A percentile compares a stretch with the other conserved stretches of the same genome.
phyloP scores from a whole-genome alignment of 2,888 invertebrate genomes.

The Digitonthophagus gazella region DNA sequence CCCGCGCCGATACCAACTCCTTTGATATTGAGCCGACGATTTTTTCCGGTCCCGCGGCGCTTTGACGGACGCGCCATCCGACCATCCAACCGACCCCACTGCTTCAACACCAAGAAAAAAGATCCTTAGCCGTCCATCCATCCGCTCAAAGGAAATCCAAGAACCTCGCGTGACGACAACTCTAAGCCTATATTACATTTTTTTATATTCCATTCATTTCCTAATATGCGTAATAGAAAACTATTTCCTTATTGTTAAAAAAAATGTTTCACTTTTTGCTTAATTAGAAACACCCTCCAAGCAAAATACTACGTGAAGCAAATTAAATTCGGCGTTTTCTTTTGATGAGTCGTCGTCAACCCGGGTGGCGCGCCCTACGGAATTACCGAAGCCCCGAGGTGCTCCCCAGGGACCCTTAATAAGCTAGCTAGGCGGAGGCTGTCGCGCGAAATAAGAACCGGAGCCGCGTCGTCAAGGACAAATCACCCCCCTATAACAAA shows the following conservation, averaged over 20 bases:
- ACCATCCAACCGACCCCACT: neutral
- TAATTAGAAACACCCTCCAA: slow-evolving; percentile 26
- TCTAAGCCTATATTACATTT: too few relatives aligned
- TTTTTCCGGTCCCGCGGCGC: neutral
- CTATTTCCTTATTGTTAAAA: neutral
- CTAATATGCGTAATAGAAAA: slow-evolving; percentile 1
- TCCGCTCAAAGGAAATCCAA: neutral
- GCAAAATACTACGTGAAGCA: slow-evolving; percentile 31
- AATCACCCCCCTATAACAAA: neutral
- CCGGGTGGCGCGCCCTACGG: slow-evolving; percentile 22
- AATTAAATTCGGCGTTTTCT: slow-evolving; percentile 38
- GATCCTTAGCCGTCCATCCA: neutral
- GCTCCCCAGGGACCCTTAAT: slow-evolving; percentile 34
- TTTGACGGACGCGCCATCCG: neutral
- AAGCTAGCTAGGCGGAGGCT: slow-evolving; percentile 36
- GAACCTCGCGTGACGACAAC: neutral
- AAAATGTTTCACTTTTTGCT: neutral
- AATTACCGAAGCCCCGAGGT: slow-evolving; percentile 36
- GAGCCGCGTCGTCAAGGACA: slow-evolving; percentile 34
- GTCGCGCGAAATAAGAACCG: slow-evolving; percentile 40
- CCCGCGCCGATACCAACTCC: slow-evolving; percentile 25
- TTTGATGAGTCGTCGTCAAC: slow-evolving; percentile 32
- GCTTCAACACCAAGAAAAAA: neutral
- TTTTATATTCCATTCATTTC: neutral
- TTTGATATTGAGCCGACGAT: slow-evolving; percentile 27